These are phyloP conservation scores for Stylophora pistillata DNA, from an alignment of 64 coral and sea anemone species.

Conservation along the genomic window DNA sequence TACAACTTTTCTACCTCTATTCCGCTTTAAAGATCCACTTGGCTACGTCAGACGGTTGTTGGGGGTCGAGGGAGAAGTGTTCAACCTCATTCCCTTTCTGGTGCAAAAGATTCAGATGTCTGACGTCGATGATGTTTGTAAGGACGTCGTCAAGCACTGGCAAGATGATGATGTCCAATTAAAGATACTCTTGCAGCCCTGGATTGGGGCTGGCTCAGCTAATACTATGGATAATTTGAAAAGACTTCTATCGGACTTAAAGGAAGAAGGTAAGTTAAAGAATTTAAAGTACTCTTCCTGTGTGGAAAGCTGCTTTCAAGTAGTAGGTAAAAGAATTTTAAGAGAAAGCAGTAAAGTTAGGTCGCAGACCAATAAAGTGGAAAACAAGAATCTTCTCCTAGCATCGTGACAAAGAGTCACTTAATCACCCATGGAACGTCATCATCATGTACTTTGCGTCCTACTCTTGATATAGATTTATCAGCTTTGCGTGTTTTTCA, in stretches of 20 bases:
- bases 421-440: too few species aligned
- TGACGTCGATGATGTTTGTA: background rate
- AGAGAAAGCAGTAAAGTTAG: too few species aligned
- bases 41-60: slow-evolving; percentile 21
- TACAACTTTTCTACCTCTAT: background rate
- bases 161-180: slow-evolving; percentile 25
- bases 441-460: too few species aligned
- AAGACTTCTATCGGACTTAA: background rate
- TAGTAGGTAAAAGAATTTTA: too few species aligned
- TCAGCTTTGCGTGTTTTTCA: too few species aligned
- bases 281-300: background rate
- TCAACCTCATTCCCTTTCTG: slow-evolving; percentile 21
- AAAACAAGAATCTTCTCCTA: too few species aligned
- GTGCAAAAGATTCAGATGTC: background rate
- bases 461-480: too few species aligned
- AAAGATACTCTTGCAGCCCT: background rate
- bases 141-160: slow-evolving; percentile 4
- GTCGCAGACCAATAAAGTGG: too few species aligned
- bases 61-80: background rate
- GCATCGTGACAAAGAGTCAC: too few species aligned
- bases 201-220: background rate
- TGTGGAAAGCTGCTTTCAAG: too few species aligned
- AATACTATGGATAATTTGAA: background rate
- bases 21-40: slow-evolving; percentile 13
- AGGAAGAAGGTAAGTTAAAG: slow-evolving; percentile 6